Evolutionary conservation across 2,888 invertebrate species (phyloP).

Genomic region (Epistrophe eligans): DNA sequence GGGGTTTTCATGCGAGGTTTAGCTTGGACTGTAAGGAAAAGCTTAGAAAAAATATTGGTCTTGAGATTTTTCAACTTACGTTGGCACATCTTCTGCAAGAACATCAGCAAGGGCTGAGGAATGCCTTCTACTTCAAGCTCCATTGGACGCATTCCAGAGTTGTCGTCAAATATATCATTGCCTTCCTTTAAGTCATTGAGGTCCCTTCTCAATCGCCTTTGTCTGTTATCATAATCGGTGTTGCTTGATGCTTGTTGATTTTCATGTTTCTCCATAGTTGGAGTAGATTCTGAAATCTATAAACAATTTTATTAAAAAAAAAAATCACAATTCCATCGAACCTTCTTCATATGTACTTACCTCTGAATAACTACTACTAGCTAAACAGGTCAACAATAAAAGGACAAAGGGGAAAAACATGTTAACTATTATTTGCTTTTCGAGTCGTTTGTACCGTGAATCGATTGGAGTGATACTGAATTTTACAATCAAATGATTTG

Average conservation of each 20-base stretch:
- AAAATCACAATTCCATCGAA: neutral
- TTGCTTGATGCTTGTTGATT: slow-evolving; percentile 28
- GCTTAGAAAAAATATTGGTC: neutral
- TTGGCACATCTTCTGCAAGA: slow-evolving; percentile 71
- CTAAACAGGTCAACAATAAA: slow-evolving; percentile 65
- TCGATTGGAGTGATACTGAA: slow-evolving; percentile 62
- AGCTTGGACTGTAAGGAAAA: slow-evolving; percentile 78
- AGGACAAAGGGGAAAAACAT: slow-evolving; percentile 71
- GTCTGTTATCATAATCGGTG: slow-evolving; percentile 52
- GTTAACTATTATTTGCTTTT: slow-evolving; percentile 25
- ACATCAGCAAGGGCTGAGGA: slow-evolving; percentile 54
- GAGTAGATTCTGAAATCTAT: slow-evolving; percentile 51
- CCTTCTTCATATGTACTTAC: neutral
- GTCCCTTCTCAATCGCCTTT: slow-evolving; percentile 58
- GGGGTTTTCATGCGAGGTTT: slow-evolving; percentile 83
- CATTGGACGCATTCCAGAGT: slow-evolving; percentile 56
- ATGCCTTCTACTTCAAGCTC: slow-evolving; percentile 61
- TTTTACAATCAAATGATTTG: slow-evolving; percentile 38
- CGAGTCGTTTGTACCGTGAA: slow-evolving; percentile 45
- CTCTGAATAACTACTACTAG: slow-evolving; percentile 59
- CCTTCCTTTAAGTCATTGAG: slow-evolving; percentile 55
- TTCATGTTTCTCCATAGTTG: slow-evolving; percentile 48
- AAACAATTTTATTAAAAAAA: neutral
- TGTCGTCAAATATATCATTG: slow-evolving; percentile 68
- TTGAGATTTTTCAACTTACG: slow-evolving; percentile 39